These are phyloP conservation scores for Halictus ligatus DNA, from an alignment of 2,888 invertebrate species.

Conservation along the genomic window DNA sequence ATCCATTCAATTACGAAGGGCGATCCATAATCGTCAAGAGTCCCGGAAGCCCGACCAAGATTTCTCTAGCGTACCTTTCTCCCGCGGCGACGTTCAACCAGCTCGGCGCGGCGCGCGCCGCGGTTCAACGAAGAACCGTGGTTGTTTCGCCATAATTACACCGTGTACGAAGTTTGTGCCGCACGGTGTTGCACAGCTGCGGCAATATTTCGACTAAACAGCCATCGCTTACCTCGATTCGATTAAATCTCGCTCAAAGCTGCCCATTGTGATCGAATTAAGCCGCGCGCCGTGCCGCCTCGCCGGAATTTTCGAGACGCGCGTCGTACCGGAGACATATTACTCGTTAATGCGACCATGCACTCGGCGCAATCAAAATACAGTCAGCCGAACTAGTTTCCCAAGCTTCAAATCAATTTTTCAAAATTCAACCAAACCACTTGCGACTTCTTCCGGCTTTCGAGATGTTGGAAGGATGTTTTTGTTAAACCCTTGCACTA, in stretches of 20 bases:
- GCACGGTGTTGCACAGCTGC: conserved; percentile 23
- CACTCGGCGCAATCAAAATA: not conserved
- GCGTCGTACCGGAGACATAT: not conserved
- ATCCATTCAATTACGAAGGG: conserved; percentile 77
- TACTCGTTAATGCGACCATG: not conserved
- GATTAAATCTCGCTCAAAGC: conserved; percentile 46
- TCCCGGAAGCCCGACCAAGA: conserved; percentile 48
- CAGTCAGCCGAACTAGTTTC: not conserved
- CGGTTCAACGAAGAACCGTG: not conserved
- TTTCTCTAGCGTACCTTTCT: conserved; percentile 37
- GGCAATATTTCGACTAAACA: conserved; percentile 49
- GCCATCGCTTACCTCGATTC: conserved; percentile 45
- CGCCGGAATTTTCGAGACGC: conserved; percentile 38
- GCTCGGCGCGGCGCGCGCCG: not conserved
- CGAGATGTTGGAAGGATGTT: no score
- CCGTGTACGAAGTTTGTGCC: not conserved
- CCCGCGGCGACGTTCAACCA: not conserved
- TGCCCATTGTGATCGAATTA: conserved; percentile 51
- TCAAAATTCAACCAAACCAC: not conserved
- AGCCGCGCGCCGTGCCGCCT: conserved; percentile 18
- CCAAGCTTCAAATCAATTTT: not conserved
- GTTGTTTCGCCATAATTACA: conserved; percentile 32
- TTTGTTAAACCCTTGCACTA: no score
- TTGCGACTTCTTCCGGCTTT: no score
- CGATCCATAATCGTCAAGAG: conserved; percentile 66